These are phyloP conservation scores for Enhydra lutris DNA, from an alignment of 2,113 vertebrate genomes.

Conservation along the genomic window DNA sequence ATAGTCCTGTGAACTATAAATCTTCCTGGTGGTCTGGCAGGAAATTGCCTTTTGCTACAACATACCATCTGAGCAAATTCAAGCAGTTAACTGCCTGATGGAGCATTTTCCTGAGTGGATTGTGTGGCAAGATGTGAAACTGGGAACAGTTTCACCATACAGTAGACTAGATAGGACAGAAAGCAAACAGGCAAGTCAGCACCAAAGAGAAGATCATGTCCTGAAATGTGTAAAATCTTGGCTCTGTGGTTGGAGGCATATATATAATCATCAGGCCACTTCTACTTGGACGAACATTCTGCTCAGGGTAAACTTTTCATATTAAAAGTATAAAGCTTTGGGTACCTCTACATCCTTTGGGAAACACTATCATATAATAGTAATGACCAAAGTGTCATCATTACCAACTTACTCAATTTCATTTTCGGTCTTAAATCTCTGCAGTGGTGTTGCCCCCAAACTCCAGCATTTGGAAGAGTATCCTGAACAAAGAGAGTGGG, in stretches of 20 bases:
- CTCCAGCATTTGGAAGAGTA: neutral
- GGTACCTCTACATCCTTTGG: neutral
- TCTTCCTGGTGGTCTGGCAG: neutral
- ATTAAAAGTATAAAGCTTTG: neutral
- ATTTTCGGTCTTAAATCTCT: neutral
- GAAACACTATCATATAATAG: neutral
- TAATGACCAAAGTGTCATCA: neutral
- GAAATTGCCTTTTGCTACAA: slow-evolving; percentile 44
- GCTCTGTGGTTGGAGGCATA: neutral
- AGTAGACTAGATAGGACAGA: slow-evolving; percentile 19
- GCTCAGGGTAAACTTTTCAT: neutral
- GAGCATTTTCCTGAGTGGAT: slow-evolving; percentile 34
- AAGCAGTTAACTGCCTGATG: slow-evolving; percentile 51
- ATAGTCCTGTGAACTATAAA: neutral
- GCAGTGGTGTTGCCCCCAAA: neutral
- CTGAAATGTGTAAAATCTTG: neutral
- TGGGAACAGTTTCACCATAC: slow-evolving; percentile 9
- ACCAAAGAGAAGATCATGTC: neutral
- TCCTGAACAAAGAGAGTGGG: neutral
- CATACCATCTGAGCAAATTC: slow-evolving; percentile 17
- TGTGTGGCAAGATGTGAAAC: slow-evolving; percentile 19
- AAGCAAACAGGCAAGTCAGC: neutral
- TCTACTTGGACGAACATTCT: neutral
- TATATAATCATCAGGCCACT: neutral
- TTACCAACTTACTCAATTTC: neutral